Percentiles rank a stretch among this genome's conserved stretches.
phyloP scores from a whole-genome alignment of 2,113 vertebrate genomes.

The Pyrgilauda ruficollis region DNA sequence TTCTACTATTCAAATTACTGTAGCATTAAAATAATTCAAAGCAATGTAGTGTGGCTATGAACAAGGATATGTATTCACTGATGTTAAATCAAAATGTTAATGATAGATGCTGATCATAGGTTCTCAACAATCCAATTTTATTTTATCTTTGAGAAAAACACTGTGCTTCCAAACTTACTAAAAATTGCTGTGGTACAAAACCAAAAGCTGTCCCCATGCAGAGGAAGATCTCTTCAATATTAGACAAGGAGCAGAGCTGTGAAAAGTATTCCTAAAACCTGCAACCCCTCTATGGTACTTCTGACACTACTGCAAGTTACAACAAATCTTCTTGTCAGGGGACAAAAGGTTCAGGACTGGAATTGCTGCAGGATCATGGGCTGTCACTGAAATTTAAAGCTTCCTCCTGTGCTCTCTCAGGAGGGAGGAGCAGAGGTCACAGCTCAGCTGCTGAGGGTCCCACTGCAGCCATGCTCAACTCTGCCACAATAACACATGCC shows the following conservation, averaged over 20 bases:
- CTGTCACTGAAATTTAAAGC: not conserved
- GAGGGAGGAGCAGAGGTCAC: not conserved
- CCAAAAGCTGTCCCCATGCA: not conserved
- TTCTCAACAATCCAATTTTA: not conserved
- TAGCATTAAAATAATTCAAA: not conserved
- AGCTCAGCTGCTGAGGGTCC: not conserved
- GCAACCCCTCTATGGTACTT: not conserved
- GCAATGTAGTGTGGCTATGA: not conserved
- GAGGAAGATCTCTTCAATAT: not conserved
- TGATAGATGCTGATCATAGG: not conserved
- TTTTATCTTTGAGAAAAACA: not conserved
- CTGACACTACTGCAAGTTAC: not conserved
- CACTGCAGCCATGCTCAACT: not conserved
- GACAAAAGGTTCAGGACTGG: not conserved
- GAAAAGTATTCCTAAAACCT: not conserved
- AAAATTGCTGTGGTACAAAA: not conserved
- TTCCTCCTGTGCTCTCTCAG: not conserved
- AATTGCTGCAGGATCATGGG: not conserved
- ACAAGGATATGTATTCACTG: not conserved
- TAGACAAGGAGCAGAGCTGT: not conserved
- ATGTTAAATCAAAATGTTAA: not conserved
- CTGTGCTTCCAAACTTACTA: not conserved
- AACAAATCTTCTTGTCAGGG: not conserved
- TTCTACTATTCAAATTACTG: not conserved
- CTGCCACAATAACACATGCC: rapidly evolving